Base-by-base conservation (phyloP, 1,140 invertebrate genomes). In the Pseudachorutes palmiensis region DNA sequence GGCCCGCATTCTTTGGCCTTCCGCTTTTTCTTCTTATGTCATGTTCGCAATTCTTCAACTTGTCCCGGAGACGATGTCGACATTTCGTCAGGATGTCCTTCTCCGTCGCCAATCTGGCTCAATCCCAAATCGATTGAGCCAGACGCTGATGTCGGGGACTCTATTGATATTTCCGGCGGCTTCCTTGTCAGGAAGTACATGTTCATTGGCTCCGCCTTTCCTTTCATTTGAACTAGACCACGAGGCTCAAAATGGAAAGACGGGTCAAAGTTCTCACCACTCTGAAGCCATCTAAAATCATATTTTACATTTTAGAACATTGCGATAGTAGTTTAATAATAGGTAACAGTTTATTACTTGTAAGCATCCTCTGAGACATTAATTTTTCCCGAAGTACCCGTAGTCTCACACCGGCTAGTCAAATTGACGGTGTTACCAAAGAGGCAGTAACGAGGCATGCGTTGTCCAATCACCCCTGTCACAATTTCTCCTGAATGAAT, bases 391-490 rank as follows among this genome's bases (percentile, higher is more conserved):
- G 88, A 87, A 63, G 88, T 85, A 2, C 94, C 94, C 0, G 94
- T 97, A 22, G 94, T 97, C 81, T 98, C 94, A 1, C 92, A 96
- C 69, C 94, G 83, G 76, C 92, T 95, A 33, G 94, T 96, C 28
- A 97, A 78, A 80, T 97, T 97, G 0, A 98, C 94, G 0, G 94
- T 97, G 79, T 97, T 97, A 24, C 94, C 94, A 77, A 97, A 98
- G 1, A 98, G 83, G 80, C 94, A 97, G 77, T 97, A 98, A n/a
- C 94, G 85, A 0, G 94, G 94, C 90, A 97, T 95, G 62, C 92
- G 86, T 80, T 96, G 92, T 1, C 94, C 94, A 68, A 97, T 97
- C 1, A 97, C 94, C 19, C 94, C 94, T 0, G 94, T 96, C 32
- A 97, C 92, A 3, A 96, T 93, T 79, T 97, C 93, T 0, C 94